Base-by-base conservation (phyloP, 2,797 vertebrate genomes). In the Darevskia mixta region DNA sequence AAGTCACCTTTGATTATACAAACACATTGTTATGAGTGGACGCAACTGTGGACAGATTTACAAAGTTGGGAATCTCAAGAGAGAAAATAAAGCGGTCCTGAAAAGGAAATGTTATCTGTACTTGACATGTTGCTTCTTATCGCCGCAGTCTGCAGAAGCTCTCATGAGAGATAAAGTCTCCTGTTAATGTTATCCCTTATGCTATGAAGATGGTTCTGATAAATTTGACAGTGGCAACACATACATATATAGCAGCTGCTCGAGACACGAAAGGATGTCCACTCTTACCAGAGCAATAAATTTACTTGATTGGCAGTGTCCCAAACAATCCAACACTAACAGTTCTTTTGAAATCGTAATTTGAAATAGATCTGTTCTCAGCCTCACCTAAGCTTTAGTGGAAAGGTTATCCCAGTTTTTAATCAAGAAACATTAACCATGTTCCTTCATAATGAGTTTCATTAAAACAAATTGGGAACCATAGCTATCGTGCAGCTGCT, bases 51-150 rank as follows among this genome's bases (percentile, higher is more conserved):
- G 71, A 58, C 61, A 13, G 35, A 43, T 72, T 83, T 84, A 15
- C 25, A 72, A 78, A 79, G 20, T 43, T 38, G 49, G 17, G 49
- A 41, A 10, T 58, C 29, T 79, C 1, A 84, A 32, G 23, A 79
- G 7, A 58, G 38, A 77, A 88, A 72, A 18, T 35, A 61, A 79
- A 79, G 49, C 9, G 27, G 23, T 43, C 61, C 29, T 72, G 27
- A 43, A 71, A 79, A 43, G 45, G 11, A 79, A 83, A 88, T 38
- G 71, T 73, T 82, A 88, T 79, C 45, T 79, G 15, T n/a, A 41
- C 55, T 79, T 88, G 80, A 72, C 45, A n/a, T 10, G 13, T 71
- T 84, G 29, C 66, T 61, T 84, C 35, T 84, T 88, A 72, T 79
- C 76, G 71, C n/a, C 73, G 29, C 38, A 64, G 49, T 83, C n/a